Base-by-base conservation (phyloP, 2,888 invertebrate species). In the Galerucella pusilla region DNA sequence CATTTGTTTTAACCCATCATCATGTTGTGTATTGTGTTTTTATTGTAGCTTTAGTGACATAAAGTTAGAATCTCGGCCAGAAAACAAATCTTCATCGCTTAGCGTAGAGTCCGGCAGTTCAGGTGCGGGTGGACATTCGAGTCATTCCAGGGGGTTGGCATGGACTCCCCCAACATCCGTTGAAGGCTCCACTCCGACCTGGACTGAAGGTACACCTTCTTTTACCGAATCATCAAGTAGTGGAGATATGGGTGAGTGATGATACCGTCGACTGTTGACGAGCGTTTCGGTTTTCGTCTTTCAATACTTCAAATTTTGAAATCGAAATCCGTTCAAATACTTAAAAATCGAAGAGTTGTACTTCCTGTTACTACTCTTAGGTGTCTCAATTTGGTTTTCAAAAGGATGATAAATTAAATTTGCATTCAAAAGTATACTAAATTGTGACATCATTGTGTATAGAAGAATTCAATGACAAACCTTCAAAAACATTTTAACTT, bases 121-220 rank as follows among this genome's bases (percentile, higher is more conserved):
- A 46, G 87, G 87, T 25, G 87, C 86, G 73, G 86, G 86, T 67
- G 89, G 90, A 72, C 90, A 90, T 79, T 90, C 90, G 72, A 82
- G 73, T 70, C 81, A 85, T 85, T 78, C 77, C 90, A 90, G 80
- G 89, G 90, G 89, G 45, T 85, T 91, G 83, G 91, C 92, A 80
- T 96, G 95, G 95, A 95, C 95, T 20, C 95, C 95, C 35, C 95
- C 95, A 1, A 93, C 94, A 66, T 95, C 95, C 64, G 94, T 94
- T 73, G 95, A 96, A 88, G 96, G 96, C 59, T 95, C 95, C 9
- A 98, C 98, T 57, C 97, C 98, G n/a, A 98, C 98, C 61, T 98
- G 97, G 96, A 98, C 98, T 66, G 98, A 98, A 90, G 98, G 98
- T 84, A 98, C 98, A 81, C 98, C 98, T 76, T 97, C 97, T 87